Evolutionary conservation across 2,888 invertebrate species (phyloP).

Genomic region (Caradrina clavipalpis): DNA sequence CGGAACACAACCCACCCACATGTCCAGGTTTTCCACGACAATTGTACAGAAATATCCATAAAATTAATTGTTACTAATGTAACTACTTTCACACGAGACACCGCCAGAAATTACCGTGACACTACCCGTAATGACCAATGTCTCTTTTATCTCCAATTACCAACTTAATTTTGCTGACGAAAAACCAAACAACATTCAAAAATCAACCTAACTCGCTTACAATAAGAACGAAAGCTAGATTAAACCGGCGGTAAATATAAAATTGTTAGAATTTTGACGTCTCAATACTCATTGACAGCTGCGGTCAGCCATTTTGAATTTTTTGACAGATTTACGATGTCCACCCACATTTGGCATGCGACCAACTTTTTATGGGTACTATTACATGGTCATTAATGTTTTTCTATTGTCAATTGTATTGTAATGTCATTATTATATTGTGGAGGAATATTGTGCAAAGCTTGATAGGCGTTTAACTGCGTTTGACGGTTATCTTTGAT

Average conservation of each 20-base stretch:
- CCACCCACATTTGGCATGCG: conserved; percentile 79
- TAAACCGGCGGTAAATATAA: conserved; percentile 29
- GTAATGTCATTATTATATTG: conserved; percentile 51
- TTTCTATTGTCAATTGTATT: conserved; percentile 68
- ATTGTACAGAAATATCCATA: conserved; percentile 84
- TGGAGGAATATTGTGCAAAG: conserved; percentile 41
- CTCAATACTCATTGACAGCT: conserved; percentile 88
- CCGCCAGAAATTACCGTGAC: conserved; percentile 78
- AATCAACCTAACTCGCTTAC: rapidly evolving
- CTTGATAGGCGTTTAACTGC: conserved; percentile 48
- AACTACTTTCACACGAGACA: conserved; percentile 81
- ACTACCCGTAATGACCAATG: conserved; percentile 79
- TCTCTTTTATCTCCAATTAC: conserved; percentile 71
- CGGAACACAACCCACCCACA: conserved; percentile 76
- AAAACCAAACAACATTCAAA: conserved; percentile 35
- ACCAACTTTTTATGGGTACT: conserved; percentile 67
- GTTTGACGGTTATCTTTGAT: conserved; percentile 35
- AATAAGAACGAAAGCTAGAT: conserved; percentile 36
- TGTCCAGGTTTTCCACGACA: conserved; percentile 82
- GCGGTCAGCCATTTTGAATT: conserved; percentile 83
- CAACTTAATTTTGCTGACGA: conserved; percentile 21
- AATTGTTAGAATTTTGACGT: conserved; percentile 73
- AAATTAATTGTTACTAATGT: conserved; percentile 86
- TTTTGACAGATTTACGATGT: conserved; percentile 75
- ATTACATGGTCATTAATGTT: conserved; percentile 77